Conservation (phyloP, 2,888 invertebrate species). For the Dione vanillae region DNA sequence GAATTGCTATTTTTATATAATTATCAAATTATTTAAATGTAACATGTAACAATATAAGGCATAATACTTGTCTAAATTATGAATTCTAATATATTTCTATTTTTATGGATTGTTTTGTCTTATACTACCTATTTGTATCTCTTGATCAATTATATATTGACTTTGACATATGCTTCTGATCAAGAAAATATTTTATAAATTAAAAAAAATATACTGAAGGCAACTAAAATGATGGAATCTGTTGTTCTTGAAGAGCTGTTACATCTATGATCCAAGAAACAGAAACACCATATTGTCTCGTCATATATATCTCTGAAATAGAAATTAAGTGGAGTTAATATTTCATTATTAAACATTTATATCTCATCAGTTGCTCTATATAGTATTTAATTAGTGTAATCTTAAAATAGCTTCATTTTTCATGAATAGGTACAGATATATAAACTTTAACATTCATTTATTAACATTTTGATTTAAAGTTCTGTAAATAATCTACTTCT, state of each 20-base stretch:
- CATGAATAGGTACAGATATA: no score
- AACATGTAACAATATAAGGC: not conserved
- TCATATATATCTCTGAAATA: slow-evolving; percentile 90
- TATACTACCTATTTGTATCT: not conserved
- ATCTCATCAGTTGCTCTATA: no score
- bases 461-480: no score
- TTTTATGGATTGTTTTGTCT: not conserved
- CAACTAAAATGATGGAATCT: slow-evolving; percentile 62
- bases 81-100: not conserved
- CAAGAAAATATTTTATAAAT: slow-evolving; percentile 54
- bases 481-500: no score
- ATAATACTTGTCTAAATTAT: not conserved
- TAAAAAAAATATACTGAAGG: slow-evolving; percentile 55
- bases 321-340: not conserved
- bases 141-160: not conserved
- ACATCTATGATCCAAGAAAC: slow-evolving; percentile 95
- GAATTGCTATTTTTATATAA: not conserved
- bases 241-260: slow-evolving; percentile 81
- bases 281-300: slow-evolving; percentile 94
- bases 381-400: no score
- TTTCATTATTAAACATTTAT: not conserved
- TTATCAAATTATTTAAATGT: not conserved
- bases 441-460: no score
- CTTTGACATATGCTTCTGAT: not conserved
- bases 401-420: no score